Conservation (phyloP, 2,888 invertebrate species). For the Ptychoptera contaminata region DNA sequence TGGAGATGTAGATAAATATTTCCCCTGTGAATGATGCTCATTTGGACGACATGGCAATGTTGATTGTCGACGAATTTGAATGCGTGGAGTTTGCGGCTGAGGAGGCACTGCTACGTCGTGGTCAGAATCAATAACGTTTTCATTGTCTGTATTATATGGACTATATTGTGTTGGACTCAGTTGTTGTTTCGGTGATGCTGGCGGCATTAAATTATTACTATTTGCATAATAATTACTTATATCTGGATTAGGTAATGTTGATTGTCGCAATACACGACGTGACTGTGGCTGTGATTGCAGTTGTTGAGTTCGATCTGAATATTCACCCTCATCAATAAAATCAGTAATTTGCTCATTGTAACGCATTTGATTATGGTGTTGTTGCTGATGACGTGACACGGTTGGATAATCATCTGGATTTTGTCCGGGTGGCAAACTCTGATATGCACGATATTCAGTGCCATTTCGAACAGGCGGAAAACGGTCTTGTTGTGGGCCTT, state of each 20-base stretch:
- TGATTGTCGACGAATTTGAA: constrained; percentile 26
- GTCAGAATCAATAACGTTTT: constrained; percentile 5
- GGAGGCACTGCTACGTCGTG: constrained; percentile 1
- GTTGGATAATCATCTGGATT: constrained; percentile 25
- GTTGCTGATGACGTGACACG: constrained; percentile 19
- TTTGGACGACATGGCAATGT: constrained; percentile 23
- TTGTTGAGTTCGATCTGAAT: constrained; percentile 8
- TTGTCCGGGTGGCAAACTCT: constrained; percentile 41
- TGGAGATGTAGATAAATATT: constrained; percentile 27
- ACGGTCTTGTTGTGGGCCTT: constrained; percentile 35
- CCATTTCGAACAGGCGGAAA: constrained; percentile 26
- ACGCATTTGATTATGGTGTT: constrained; percentile 17
- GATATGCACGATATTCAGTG: constrained; percentile 39
- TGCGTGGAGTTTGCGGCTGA: constrained; percentile 6
- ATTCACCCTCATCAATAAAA: constrained; percentile 19
- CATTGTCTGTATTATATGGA: constrained; percentile 11
- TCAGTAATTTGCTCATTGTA: constrained; percentile 9
- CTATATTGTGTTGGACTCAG: constrained; percentile 10
- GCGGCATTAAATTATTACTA: constrained; percentile 21
- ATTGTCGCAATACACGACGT: constrained; percentile 26
- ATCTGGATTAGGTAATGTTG: constrained; percentile 24
- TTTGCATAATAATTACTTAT: constrained; percentile 13
- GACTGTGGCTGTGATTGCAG: constrained; percentile 15
- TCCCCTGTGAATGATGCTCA: constrained; percentile 8
- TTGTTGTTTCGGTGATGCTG: constrained; percentile 24